Evolutionary conservation across 2,113 vertebrate genomes (phyloP), one percentile per base, ranked within the genome.

Genomic region (Poecilia latipinna): DNA sequence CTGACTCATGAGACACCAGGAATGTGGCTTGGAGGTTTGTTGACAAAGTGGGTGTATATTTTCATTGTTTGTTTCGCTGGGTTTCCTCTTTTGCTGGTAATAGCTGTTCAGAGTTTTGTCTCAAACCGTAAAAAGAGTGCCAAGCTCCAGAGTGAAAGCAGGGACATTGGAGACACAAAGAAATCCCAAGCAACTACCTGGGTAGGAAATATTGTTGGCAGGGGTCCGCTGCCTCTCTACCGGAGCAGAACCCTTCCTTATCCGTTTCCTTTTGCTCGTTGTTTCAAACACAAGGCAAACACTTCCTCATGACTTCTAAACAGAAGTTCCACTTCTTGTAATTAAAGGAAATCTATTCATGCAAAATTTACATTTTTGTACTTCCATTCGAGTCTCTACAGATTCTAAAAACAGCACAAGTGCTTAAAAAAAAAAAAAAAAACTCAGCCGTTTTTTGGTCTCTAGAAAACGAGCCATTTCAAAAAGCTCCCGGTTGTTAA

Each of bases 71-170:
- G 28, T 11, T 62, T 57, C 32, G 35, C 37, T 31, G 76, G 74
- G 39, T 66, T 65, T 29, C 51, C 77, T 76, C 74, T 79, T 73
- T 82, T 79, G 28, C 63, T 86, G 72, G 61, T 70, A 74, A 68
- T 70, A 80, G 79, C 62, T 82, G 62, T 77, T 84, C 68, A 63
- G 78, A 6, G 44, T 78, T 87, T 65, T 68, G 75, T 76, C 72
- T 87, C 82, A 60, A 62, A 12, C 31, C 28, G 31, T 48, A 48
- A 48, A 37, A 48, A 48, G 44, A 19, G 4, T 19, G 44, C 15
- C 13, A 4, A 4, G 44, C 4, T 48, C 44, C 44, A 48, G 13
- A 48, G 44, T 1, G 44, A 19, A 48, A 48, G 44, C 4, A 48
- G 44, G 17, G 44, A 48, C 17, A 19, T 4, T 48, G 13, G 13